phyloP scores from a whole-genome alignment of 2,113 vertebrate genomes.

The Probosciger aterrimus region DNA sequence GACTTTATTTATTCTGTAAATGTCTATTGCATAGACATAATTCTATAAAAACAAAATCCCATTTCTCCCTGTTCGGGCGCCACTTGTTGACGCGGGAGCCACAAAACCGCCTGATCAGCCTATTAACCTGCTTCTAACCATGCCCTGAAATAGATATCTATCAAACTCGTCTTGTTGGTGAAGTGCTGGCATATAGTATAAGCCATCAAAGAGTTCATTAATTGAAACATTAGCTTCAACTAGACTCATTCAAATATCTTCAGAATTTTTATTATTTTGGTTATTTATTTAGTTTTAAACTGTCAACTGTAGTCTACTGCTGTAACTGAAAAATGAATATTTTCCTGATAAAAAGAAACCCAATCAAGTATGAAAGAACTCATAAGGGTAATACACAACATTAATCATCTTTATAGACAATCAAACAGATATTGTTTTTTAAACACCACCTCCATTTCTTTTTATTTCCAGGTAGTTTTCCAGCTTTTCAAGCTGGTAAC shows the following conservation, averaged over 20 bases:
- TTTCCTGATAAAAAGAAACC: background rate
- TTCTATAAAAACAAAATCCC: background rate
- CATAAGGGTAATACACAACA: background rate
- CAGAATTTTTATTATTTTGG: background rate
- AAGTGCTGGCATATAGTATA: background rate
- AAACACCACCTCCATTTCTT: background rate
- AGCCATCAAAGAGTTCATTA: background rate
- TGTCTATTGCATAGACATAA: background rate
- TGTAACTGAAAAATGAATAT: background rate
- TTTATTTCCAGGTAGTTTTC: background rate
- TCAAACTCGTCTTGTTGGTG: background rate
- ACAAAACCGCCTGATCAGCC: background rate
- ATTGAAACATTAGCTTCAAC: background rate
- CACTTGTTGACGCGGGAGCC: too few relatives aligned
- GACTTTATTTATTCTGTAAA: background rate
- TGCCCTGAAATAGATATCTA: background rate
- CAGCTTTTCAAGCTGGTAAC: background rate
- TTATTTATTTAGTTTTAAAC: background rate
- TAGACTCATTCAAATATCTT: background rate
- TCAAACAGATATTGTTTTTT: background rate
- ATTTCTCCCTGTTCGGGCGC: too few relatives aligned
- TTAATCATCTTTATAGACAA: background rate
- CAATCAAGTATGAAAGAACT: background rate
- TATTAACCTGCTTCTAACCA: background rate
- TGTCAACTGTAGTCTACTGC: background rate